Conservation (phyloP, 1,140 invertebrate species). For the Trichonephila clavata region DNA sequence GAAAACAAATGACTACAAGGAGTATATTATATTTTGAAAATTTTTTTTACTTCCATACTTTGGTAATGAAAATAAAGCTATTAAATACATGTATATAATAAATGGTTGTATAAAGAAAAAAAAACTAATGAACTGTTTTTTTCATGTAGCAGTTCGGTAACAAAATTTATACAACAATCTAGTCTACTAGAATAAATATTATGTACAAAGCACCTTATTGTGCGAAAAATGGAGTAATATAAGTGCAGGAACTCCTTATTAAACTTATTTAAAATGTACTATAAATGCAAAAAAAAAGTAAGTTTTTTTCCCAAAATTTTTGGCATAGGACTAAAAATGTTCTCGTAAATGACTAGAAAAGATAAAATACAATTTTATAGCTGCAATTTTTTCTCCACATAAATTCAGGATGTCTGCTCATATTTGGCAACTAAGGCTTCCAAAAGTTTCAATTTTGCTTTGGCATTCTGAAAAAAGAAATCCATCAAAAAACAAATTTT, state of each 20-base stretch:
- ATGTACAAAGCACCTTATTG: conserved; percentile 59
- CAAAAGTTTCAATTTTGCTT: conserved; percentile 91
- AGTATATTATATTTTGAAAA: background rate
- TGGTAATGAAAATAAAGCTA: background rate
- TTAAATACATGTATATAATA: background rate
- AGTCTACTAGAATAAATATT: conserved; percentile 49
- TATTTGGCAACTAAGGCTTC: conserved; percentile 94
- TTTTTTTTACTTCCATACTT: background rate
- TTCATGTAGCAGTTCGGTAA: background rate
- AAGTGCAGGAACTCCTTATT: conserved; percentile 24
- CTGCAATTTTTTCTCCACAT: background rate
- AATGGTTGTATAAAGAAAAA: background rate
- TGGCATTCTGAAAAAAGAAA: conserved; percentile 84
- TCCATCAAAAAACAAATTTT: background rate
- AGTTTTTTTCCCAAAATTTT: conserved; percentile 6
- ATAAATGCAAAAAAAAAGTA: conserved; percentile 36
- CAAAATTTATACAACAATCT: conserved; percentile 28
- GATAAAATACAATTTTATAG: background rate
- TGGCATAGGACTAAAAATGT: background rate
- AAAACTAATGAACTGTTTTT: background rate
- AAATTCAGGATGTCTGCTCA: conserved; percentile 75
- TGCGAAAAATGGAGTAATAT: conserved; percentile 33
- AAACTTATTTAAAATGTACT: background rate
- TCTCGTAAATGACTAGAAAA: conserved; percentile 64
- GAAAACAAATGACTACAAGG: conserved; percentile 26